Conservation (phyloP, 1,140 invertebrate genomes). For the Atta colombica region DNA sequence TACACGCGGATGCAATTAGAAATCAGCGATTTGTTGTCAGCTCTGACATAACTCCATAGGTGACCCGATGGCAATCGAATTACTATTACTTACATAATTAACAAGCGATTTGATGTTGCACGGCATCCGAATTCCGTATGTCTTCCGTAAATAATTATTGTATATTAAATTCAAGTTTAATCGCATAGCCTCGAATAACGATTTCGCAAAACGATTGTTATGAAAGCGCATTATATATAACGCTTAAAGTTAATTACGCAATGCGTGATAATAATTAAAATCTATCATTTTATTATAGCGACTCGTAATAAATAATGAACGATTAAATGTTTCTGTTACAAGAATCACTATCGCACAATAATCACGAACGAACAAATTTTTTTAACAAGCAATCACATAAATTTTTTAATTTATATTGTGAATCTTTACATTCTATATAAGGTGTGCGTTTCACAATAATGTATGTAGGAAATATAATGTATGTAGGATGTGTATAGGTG, state of each 20-base stretch:
- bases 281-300: conserved; percentile 9
- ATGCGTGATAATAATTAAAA: conserved; percentile 24
- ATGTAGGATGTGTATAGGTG: neutral
- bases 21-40: conserved; percentile 9
- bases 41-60: neutral
- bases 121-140: conserved; percentile 11
- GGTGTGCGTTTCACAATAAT: neutral
- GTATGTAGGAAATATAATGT: neutral
- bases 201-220: conserved; percentile 37
- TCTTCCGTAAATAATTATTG: conserved; percentile 48
- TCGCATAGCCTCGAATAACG: neutral
- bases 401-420: too few species aligned
- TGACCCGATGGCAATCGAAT: conserved; percentile 22
- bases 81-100: conserved; percentile 23
- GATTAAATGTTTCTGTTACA: neutral
- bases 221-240: conserved; percentile 1
- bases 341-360: neutral
- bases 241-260: conserved; percentile 14
- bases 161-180: conserved; percentile 22
- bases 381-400: neutral
- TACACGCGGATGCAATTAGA: conserved; percentile 10
- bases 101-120: neutral
- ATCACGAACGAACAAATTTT: neutral
- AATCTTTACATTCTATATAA: neutral
- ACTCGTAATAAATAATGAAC: neutral